Conservation (phyloP, 2,888 invertebrate species). For the Cryptocephalus primarius region DNA sequence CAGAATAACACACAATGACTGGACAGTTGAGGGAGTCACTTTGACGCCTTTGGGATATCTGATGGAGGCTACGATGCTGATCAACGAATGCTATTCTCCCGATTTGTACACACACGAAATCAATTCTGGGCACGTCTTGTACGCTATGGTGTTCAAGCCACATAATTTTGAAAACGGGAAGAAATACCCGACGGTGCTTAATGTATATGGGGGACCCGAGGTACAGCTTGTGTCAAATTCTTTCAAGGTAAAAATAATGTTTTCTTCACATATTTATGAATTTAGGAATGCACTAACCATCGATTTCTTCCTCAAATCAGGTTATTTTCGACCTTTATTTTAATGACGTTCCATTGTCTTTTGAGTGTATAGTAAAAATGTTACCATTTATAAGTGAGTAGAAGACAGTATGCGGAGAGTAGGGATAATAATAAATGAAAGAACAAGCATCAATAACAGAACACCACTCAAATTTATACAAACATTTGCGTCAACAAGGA, state of each 20-base stretch:
- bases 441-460: too few species aligned
- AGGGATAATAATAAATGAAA: too few species aligned
- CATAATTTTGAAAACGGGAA: slow-evolving; percentile 52
- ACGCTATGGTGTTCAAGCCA: slow-evolving; percentile 87
- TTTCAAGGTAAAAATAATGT: slow-evolving; percentile 59
- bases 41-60: slow-evolving; percentile 61
- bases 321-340: too few species aligned
- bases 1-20: slow-evolving; percentile 54
- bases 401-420: too few species aligned
- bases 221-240: slow-evolving; percentile 95
- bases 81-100: slow-evolving; percentile 53
- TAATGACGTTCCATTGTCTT: too few species aligned
- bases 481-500: too few species aligned
- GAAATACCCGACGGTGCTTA: slow-evolving; percentile 86
- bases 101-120: slow-evolving; percentile 62
- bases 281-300: too few species aligned
- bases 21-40: slow-evolving; percentile 57
- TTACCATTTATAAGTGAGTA: too few species aligned
- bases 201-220: slow-evolving; percentile 97
- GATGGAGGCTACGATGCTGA: slow-evolving; percentile 45
- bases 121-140: slow-evolving; percentile 54
- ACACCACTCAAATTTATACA: too few species aligned
- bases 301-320: too few species aligned
- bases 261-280: too few species aligned
- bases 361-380: too few species aligned